These are phyloP conservation scores for Eudorcas thomsonii DNA, from an alignment of 2,113 vertebrate genomes.

Conservation along the genomic window DNA sequence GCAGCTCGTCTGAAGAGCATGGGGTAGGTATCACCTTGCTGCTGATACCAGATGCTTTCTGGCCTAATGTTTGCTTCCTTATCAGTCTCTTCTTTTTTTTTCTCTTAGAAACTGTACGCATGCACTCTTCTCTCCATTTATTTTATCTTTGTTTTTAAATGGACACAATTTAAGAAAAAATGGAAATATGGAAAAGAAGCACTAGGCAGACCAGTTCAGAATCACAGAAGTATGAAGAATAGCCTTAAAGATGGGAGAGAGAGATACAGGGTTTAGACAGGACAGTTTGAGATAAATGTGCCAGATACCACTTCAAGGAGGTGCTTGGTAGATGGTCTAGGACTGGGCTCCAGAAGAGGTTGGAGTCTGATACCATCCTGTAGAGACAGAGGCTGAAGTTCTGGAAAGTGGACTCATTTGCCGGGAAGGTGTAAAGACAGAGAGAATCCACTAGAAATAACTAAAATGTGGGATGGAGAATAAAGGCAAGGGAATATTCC, in stretches of 20 bases:
- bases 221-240: not conserved
- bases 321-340: not conserved
- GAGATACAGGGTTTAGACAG: not conserved
- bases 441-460: not conserved
- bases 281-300: not conserved
- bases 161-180: not conserved
- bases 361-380: not conserved
- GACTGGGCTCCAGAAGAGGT: accelerated
- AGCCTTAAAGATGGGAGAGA: not conserved
- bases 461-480: not conserved
- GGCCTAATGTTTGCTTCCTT: not conserved
- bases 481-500: not conserved
- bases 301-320: not conserved
- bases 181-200: not conserved
- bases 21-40: not conserved
- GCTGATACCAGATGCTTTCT: not conserved
- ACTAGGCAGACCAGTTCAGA: not conserved
- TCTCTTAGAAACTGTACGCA: not conserved
- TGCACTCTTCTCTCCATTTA: not conserved
- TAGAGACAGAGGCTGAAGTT: not conserved
- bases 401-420: not conserved
- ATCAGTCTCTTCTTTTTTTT: not conserved
- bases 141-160: not conserved
- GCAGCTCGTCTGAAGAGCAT: not conserved
- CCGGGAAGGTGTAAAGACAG: not conserved